Evolutionary conservation across 2,113 vertebrate species (phyloP), one percentile per base, ranked within the genome.

Genomic region (Oncorhynchus clarkii): DNA sequence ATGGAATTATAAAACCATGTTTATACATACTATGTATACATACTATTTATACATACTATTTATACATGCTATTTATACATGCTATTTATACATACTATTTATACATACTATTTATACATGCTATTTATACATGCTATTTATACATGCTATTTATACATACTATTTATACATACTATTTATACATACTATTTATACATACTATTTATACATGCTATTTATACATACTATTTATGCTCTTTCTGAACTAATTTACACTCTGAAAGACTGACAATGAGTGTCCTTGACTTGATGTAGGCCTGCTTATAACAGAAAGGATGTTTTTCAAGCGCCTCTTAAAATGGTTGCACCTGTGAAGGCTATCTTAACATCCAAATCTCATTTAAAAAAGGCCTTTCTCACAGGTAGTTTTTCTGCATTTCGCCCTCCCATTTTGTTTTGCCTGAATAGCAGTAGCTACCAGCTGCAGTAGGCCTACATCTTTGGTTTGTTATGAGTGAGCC

Each of bases 331-430:
- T 34, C 70, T 60, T 29, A 26, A 70, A 66, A 18, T 66, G 5
- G 24, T 16, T 66, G 13, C 27, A 24, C 26, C 24, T 66, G 26
- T 39, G 9, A 9, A 39, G 39, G 26, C n/a, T 67, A 31, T 3
- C 65, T 39, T 34, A n/a, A 11, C 20, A 68, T 29, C 67, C 67
- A 68, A 45, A 68, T 68, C 67, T 26, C 65, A 29, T 68, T 31
- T 31, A 3, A 39, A 20, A 20, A 8, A 2, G 8, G 14, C 9
- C 27, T 68, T 39, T 39, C 16, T 68, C 67, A 48, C 20, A 13
- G n/a, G 12, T 24, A 31, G 7, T 34, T 60, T 71, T 13, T 26
- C 7, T 20, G 4, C 20, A 18, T 64, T 45, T 12, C 72, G 11
- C 39, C 51, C 65, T 54, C 22, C 24, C 24, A 72, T 24, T 34